phyloP scores from a whole-genome alignment of 1,140 invertebrate genomes.

The Colletes latitarsis region DNA sequence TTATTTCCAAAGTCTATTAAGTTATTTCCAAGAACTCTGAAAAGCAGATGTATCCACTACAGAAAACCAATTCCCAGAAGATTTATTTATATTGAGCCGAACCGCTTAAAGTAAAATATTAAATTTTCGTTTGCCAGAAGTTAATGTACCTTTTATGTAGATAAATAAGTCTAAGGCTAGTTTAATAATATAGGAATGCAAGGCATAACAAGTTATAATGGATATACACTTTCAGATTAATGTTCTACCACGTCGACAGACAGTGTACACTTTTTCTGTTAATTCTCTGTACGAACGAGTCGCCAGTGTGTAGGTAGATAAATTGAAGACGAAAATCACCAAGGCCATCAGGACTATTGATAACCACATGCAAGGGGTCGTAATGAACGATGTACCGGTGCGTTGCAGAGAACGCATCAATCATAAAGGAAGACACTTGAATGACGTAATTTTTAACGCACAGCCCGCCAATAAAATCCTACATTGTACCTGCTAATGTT shows the following conservation, averaged over 20 bases:
- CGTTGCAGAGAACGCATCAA: constrained; percentile 23
- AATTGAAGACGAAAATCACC: constrained; percentile 27
- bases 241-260: background rate
- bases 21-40: too few relatives aligned
- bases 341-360: constrained; percentile 21
- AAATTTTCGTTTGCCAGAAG: background rate
- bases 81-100: background rate
- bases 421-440: constrained; percentile 39
- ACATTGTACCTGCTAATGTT: background rate
- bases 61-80: background rate
- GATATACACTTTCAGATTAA: constrained; percentile 1
- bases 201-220: background rate
- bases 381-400: constrained; percentile 35
- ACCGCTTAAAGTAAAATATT: background rate
- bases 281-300: too few relatives aligned
- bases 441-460: constrained; percentile 29
- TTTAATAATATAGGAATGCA: background rate
- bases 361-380: constrained; percentile 24
- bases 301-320: background rate
- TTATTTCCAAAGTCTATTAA: too few relatives aligned
- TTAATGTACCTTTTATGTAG: background rate
- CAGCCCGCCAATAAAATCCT: constrained; percentile 1
- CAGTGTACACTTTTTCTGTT: background rate
- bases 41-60: too few relatives aligned
- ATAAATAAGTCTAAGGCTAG: background rate